A percentile compares a stretch with the other conserved stretches of the same genome.
phyloP scores from a whole-genome alignment of 2,888 invertebrate species.

The Drosophila colorata region DNA sequence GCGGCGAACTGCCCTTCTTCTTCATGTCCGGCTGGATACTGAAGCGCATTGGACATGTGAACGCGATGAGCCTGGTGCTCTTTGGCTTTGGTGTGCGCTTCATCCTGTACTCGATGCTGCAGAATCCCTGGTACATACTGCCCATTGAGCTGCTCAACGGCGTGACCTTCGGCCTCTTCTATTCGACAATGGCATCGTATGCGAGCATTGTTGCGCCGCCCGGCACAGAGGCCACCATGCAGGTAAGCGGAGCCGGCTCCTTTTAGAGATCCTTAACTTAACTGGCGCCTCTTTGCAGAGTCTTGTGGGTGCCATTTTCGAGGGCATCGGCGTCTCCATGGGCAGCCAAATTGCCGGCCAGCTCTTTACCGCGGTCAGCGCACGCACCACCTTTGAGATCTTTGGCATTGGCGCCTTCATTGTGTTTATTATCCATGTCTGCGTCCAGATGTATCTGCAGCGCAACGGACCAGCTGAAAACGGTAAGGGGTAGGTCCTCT shows the following conservation, averaged over 20 bases:
- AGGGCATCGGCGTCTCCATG: constrained; percentile 93
- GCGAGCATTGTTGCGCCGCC: constrained; percentile 93
- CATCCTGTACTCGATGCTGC: constrained; percentile 91
- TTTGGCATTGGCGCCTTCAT: constrained; percentile 90
- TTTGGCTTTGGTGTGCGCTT: constrained; percentile 93
- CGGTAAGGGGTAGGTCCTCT: constrained; percentile 73
- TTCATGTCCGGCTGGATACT: constrained; percentile 92
- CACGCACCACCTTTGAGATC: constrained; percentile 89
- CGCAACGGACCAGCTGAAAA: constrained; percentile 67
- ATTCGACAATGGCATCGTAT: constrained; percentile 95
- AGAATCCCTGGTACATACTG: constrained; percentile 93
- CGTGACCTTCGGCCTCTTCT: constrained; percentile 94
- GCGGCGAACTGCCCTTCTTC: constrained; percentile 94
- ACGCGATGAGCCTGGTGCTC: constrained; percentile 93
- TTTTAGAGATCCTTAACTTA: not conserved
- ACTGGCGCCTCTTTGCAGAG: constrained; percentile 86
- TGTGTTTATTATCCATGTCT: constrained; percentile 87
- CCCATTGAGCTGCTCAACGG: constrained; percentile 95
- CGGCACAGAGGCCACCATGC: constrained; percentile 94
- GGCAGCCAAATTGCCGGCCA: constrained; percentile 93
- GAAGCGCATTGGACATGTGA: constrained; percentile 91
- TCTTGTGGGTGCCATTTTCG: constrained; percentile 93
- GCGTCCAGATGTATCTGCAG: constrained; percentile 86
- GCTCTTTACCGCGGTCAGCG: constrained; percentile 88
- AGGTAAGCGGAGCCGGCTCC: constrained; percentile 86